Percentiles rank a stretch among this genome's conserved stretches.
phyloP scores from a whole-genome alignment of 1,140 invertebrate genomes.

The Drosophila neocordata region DNA sequence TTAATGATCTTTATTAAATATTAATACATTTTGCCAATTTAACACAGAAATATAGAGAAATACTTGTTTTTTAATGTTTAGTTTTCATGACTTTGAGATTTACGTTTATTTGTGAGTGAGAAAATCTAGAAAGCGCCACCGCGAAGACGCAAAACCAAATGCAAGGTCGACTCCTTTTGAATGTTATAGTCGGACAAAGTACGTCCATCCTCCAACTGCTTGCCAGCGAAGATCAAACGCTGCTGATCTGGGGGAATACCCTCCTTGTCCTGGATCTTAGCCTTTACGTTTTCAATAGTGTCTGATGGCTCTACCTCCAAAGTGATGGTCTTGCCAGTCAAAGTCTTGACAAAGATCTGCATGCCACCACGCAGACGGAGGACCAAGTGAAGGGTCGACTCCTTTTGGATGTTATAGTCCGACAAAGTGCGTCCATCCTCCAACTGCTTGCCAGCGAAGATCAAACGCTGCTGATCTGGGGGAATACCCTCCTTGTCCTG shows the following conservation, averaged over 20 bases:
- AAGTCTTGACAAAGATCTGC: constrained; percentile 90
- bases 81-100: constrained; percentile 15
- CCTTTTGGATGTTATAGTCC: constrained; percentile 93
- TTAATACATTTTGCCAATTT: constrained; percentile 13
- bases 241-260: constrained; percentile 91
- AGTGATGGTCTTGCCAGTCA: constrained; percentile 90
- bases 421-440: constrained; percentile 89
- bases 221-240: constrained; percentile 89
- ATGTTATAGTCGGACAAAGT: constrained; percentile 88
- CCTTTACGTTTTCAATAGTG: constrained; percentile 91
- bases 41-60: constrained; percentile 5
- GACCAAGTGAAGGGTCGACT: constrained; percentile 95
- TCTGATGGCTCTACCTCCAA: constrained; percentile 90
- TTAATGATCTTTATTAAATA: constrained; percentile 7
- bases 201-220: constrained; percentile 89
- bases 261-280: constrained; percentile 93
- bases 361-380: constrained; percentile 91
- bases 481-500: constrained; percentile 89
- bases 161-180: constrained; percentile 92
- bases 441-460: constrained; percentile 86
- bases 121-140: constrained; percentile 79
- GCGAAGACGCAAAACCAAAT: constrained; percentile 88
- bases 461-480: constrained; percentile 89
- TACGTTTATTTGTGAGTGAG: constrained; percentile 13
- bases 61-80: constrained; percentile 1